These are phyloP conservation scores for Scaptomyza pallida DNA, from an alignment of 1,140 invertebrate genomes.

Conservation along the genomic window DNA sequence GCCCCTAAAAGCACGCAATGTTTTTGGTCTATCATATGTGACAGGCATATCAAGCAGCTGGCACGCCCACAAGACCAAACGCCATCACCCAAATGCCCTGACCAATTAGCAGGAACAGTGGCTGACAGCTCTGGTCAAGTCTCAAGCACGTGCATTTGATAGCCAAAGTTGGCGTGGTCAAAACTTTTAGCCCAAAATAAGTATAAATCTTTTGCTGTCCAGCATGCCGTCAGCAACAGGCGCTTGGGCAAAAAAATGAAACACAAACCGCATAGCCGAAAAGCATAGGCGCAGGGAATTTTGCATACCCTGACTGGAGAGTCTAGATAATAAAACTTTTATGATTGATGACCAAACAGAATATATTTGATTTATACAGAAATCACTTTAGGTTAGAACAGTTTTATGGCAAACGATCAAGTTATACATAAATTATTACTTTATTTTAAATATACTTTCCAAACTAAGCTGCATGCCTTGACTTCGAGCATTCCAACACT, in stretches of 20 bases:
- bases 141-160: constrained; percentile 70
- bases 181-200: constrained; percentile 40
- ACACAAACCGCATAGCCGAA: constrained; percentile 20
- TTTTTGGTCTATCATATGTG: constrained; percentile 45
- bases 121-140: constrained; percentile 57
- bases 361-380: too few species aligned
- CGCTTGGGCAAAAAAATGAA: constrained; percentile 40
- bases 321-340: not conserved
- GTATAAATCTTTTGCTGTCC: constrained; percentile 68
- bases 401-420: too few species aligned
- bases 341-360: not conserved
- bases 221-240: constrained; percentile 70
- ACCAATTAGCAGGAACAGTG: constrained; percentile 58
- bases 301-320: constrained; percentile 4
- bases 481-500: not conserved
- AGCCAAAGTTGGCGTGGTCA: constrained; percentile 46
- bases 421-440: too few species aligned
- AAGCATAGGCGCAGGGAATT: not conserved
- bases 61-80: constrained; percentile 7
- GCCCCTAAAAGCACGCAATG: constrained; percentile 36
- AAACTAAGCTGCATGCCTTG: not conserved
- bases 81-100: constrained; percentile 14
- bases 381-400: too few species aligned
- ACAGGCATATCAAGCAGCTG: constrained; percentile 54
- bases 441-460: too few species aligned